These are phyloP conservation scores for Dissostichus mawsoni DNA, from an alignment of 2,113 vertebrate species.

Conservation along the genomic window DNA sequence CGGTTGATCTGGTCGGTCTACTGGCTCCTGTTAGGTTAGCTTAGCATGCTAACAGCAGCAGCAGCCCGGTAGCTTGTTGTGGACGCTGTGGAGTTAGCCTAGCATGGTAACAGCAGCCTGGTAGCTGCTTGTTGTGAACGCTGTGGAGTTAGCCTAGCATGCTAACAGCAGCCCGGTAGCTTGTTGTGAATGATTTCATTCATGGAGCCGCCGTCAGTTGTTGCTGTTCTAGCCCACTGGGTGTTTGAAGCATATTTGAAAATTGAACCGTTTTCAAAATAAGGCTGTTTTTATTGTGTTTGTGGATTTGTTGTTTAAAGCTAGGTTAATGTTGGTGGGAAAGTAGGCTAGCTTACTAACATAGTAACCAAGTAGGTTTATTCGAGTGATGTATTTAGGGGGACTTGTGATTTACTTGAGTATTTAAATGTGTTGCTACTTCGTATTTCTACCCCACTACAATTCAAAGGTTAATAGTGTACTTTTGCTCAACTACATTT, in stretches of 20 bases:
- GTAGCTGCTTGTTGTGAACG: too few relatives aligned
- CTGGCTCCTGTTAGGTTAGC: slow-evolving; percentile 66
- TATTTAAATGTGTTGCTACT: too few relatives aligned
- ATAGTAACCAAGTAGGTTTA: too few relatives aligned
- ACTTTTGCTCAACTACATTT: too few relatives aligned
- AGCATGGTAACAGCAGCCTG: too few relatives aligned
- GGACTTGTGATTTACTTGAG: too few relatives aligned
- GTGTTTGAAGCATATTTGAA: not conserved
- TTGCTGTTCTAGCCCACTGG: rapidly evolving
- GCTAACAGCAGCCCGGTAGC: slow-evolving; percentile 18
- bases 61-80: slow-evolving; percentile 37
- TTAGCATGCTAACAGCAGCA: slow-evolving; percentile 65
- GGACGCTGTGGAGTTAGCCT: not conserved
- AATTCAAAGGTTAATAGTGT: too few relatives aligned
- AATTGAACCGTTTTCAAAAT: not conserved
- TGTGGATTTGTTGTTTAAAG: not conserved
- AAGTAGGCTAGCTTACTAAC: slow-evolving; percentile 42
- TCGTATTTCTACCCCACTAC: too few relatives aligned
- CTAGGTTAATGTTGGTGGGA: slow-evolving; percentile 34
- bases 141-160: too few relatives aligned
- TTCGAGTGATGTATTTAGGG: too few relatives aligned
- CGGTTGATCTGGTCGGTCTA: slow-evolving; percentile 43
- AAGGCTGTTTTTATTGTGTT: not conserved
- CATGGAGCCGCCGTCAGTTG: slow-evolving; percentile 5
- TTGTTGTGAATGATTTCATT: slow-evolving; percentile 61